These are phyloP conservation scores for Corydoras maculifer DNA, from an alignment of 2,113 vertebrate genomes.

Conservation along the genomic window DNA sequence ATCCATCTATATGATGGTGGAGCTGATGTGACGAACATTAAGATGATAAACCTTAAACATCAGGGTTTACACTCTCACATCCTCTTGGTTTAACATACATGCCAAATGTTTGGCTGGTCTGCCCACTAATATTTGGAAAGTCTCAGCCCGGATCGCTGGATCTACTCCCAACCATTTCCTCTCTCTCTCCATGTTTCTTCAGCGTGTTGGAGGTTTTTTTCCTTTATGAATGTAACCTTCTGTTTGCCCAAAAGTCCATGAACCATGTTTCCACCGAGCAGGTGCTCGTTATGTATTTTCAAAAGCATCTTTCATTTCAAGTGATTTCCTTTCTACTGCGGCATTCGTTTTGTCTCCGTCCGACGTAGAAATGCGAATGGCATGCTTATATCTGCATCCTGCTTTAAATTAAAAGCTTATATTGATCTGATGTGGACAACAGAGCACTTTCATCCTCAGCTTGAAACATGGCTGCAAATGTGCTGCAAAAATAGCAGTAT, in stretches of 20 bases:
- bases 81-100: too few species aligned
- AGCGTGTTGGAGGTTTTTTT: constrained; percentile 21
- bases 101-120: constrained; percentile 45
- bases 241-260: constrained; percentile 11
- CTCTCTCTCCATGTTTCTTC: constrained; percentile 10
- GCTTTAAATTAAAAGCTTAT: constrained; percentile 58
- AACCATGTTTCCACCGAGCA: constrained; percentile 11
- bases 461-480: constrained; percentile 7
- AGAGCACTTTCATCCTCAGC: constrained; percentile 48
- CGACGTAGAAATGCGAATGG: not conserved
- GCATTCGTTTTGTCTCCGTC: not conserved
- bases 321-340: too few species aligned
- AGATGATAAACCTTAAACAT: too few species aligned
- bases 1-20: too few species aligned
- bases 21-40: too few species aligned
- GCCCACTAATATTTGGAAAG: constrained; percentile 40
- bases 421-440: constrained; percentile 53
- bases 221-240: constrained; percentile 4
- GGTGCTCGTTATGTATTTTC: not conserved
- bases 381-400: constrained; percentile 48
- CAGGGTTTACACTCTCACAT: too few species aligned
- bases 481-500: constrained; percentile 28
- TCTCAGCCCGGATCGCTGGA: constrained; percentile 39
- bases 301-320: too few species aligned
- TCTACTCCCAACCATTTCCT: constrained; percentile 25